Percentiles rank a stretch among this genome's conserved stretches.
These are phyloP conservation scores for Pandion haliaetus DNA, from an alignment of 2,113 vertebrate genomes.

Conservation along the genomic window DNA sequence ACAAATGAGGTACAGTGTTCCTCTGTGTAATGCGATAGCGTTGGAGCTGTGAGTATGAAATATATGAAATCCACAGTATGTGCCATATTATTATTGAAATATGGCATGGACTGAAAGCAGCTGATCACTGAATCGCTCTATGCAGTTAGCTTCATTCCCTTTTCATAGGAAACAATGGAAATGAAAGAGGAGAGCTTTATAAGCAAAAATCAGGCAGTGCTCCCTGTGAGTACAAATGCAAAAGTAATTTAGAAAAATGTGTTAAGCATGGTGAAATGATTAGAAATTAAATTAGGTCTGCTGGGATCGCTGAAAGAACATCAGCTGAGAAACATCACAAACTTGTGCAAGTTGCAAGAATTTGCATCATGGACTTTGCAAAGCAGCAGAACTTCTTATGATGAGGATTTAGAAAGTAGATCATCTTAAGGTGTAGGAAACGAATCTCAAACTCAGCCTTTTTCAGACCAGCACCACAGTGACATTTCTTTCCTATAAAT, in stretches of 20 bases:
- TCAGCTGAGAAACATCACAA: constrained; percentile 50
- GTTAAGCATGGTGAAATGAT: constrained; percentile 37
- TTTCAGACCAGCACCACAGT: not conserved
- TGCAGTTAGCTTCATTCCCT: not conserved
- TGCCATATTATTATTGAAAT: constrained; percentile 1
- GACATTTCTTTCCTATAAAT: not conserved
- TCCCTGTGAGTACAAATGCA: constrained; percentile 21
- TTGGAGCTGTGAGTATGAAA: not conserved
- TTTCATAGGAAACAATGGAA: not conserved
- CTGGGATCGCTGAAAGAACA: constrained; percentile 38
- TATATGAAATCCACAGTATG: not conserved
- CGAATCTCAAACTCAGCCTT: constrained; percentile 3
- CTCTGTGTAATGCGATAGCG: not conserved
- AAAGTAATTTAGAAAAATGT: constrained; percentile 35
- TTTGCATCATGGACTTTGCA: constrained; percentile 20
- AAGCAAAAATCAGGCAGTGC: constrained; percentile 25
- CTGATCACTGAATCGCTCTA: not conserved
- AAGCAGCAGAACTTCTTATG: constrained; percentile 23
- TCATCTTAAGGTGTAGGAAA: not conserved
- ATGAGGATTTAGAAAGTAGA: constrained; percentile 1
- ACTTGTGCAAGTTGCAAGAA: constrained; percentile 12
- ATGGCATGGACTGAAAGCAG: not conserved
- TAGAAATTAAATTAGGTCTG: constrained; percentile 49
- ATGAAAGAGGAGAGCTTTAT: constrained; percentile 14
- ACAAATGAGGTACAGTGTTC: not conserved